Evolutionary conservation across 2,888 invertebrate genomes (phyloP).

Genomic region (Dioctria linearis): DNA sequence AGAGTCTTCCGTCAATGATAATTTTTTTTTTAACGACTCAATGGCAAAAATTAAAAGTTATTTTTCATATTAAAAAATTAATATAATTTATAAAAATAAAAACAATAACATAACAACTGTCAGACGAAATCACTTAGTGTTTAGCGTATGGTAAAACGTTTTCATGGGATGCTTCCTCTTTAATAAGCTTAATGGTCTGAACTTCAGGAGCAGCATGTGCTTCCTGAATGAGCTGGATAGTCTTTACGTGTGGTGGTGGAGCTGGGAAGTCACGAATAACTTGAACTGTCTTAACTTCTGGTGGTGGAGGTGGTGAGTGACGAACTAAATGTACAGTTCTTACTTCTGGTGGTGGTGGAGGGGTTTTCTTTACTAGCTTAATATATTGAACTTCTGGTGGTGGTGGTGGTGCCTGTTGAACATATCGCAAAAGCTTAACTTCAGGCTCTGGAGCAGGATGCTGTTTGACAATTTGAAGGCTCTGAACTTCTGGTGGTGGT

Average conservation of each 20-base stretch:
- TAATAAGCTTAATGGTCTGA: conserved; percentile 28
- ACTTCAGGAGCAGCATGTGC: conserved; percentile 16
- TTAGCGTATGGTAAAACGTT: conserved; percentile 12
- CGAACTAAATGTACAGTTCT: conserved; percentile 36
- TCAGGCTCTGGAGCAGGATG: conserved; percentile 37
- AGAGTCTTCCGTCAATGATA: too few relatives aligned
- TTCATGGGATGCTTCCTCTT: conserved; percentile 24
- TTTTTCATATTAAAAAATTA: too few relatives aligned
- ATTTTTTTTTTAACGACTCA: too few relatives aligned
- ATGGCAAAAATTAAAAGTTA: too few relatives aligned
- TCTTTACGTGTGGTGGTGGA: conserved; percentile 45
- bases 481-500: conserved; percentile 30
- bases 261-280: conserved; percentile 37
- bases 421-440: conserved; percentile 33
- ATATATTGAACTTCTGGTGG: conserved; percentile 45
- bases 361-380: conserved; percentile 28
- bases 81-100: neutral
- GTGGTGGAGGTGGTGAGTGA: conserved; percentile 43
- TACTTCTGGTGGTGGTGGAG: conserved; percentile 46
- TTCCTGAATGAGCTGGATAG: conserved; percentile 37
- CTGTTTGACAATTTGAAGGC: conserved; percentile 23
- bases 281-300: conserved; percentile 35
- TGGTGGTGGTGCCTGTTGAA: conserved; percentile 50
- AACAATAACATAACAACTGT: conserved; percentile 15
- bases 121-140: conserved; percentile 18